phyloP scores from a whole-genome alignment of 1,140 invertebrate species.

The Lordiphosa mommai region DNA sequence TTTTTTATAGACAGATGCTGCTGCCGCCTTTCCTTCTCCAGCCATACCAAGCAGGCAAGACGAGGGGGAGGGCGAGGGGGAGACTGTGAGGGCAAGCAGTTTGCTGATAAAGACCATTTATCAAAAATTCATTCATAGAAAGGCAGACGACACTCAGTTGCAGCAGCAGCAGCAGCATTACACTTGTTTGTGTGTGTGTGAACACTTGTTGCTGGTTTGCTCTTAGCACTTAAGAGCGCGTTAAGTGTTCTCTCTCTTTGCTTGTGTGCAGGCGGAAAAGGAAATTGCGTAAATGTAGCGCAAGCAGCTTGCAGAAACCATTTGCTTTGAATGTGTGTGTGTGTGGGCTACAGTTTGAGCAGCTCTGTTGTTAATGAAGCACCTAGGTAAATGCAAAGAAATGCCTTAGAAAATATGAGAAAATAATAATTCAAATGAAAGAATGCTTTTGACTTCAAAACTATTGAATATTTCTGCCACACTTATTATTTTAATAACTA shows the following conservation, averaged over 20 bases:
- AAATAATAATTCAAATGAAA: too few relatives aligned
- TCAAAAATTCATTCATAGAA: constrained; percentile 75
- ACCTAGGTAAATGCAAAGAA: too few relatives aligned
- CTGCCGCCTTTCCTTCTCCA: neutral
- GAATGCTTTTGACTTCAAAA: too few relatives aligned
- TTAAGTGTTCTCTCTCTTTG: constrained; percentile 7
- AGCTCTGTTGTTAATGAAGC: neutral
- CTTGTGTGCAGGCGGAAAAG: constrained; percentile 41
- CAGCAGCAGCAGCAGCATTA: constrained; percentile 13
- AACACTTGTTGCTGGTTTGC: constrained; percentile 38
- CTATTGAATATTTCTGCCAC: too few relatives aligned
- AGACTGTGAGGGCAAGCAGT: constrained; percentile 10
- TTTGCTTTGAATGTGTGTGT: neutral
- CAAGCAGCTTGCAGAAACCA: constrained; percentile 41
- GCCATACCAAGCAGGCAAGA: neutral
- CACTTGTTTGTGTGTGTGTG: constrained; percentile 5
- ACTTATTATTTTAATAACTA: too few relatives aligned
- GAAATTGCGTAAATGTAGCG: constrained; percentile 48
- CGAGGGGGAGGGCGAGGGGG: neutral
- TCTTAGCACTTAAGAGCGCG: constrained; percentile 49
- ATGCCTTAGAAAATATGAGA: too few relatives aligned
- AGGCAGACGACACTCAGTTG: constrained; percentile 26
- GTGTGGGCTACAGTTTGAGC: neutral
- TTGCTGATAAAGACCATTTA: constrained; percentile 69
- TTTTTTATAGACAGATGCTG: constrained; percentile 19